A percentile compares a stretch with the other conserved stretches of the same genome.
Evolutionary conservation across 2,113 vertebrate species (phyloP).

Genomic region (Callithrix jacchus): DNA sequence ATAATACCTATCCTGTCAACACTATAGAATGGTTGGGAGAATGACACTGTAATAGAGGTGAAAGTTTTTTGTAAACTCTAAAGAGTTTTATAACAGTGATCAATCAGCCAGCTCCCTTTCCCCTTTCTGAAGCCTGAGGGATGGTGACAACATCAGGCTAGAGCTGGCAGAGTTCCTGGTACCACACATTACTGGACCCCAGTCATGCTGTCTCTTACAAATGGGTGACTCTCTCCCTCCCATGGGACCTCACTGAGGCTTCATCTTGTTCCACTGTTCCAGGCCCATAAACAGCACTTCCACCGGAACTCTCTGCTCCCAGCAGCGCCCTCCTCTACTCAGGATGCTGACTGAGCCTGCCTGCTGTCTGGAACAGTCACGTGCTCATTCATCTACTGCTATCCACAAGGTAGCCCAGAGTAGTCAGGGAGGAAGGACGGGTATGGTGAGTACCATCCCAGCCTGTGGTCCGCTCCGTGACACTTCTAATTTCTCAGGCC

Average conservation of each 20-base stretch:
- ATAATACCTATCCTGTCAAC: neutral
- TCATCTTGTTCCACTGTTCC: neutral
- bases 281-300: neutral
- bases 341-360: neutral
- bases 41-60: neutral
- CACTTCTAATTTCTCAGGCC: neutral
- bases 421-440: neutral
- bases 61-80: neutral
- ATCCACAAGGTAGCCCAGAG: neutral
- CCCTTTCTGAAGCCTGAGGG: neutral
- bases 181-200: neutral
- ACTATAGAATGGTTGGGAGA: neutral
- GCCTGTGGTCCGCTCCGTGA: neutral
- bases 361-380: too few relatives aligned
- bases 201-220: neutral
- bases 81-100: neutral
- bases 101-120: neutral
- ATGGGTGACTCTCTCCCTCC: neutral
- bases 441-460: too few relatives aligned
- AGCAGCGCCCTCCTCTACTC: neutral
- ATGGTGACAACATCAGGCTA: neutral
- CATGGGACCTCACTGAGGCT: accelerated
- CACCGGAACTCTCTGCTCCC: neutral
- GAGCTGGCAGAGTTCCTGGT: neutral
- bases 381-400: neutral